Evolutionary conservation across 2,113 vertebrate genomes (phyloP).

Genomic region (Pteruthius melanotis): DNA sequence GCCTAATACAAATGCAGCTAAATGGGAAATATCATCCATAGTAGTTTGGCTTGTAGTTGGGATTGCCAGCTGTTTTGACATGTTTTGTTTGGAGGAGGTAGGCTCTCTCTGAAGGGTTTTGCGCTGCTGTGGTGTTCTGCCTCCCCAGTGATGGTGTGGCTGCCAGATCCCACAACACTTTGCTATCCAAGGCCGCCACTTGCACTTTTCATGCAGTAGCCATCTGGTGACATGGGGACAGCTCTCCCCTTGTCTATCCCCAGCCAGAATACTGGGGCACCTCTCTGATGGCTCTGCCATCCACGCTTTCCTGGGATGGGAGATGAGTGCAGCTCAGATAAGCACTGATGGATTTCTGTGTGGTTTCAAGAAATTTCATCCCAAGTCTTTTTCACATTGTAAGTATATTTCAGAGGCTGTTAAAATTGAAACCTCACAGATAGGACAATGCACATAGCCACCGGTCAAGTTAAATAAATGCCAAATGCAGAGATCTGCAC

Average conservation of each 20-base stretch:
- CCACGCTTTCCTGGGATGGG: neutral
- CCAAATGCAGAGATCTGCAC: neutral
- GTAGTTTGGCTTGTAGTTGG: neutral
- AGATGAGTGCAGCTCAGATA: neutral
- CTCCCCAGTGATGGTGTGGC: neutral
- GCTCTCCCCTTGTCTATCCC: neutral
- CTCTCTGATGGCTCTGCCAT: neutral
- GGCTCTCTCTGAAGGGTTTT: neutral
- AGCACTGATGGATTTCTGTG: rapidly evolving
- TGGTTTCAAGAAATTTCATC: neutral
- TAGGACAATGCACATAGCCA: neutral
- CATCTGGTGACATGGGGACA: neutral
- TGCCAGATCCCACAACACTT: neutral
- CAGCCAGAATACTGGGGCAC: neutral
- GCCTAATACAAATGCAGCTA: neutral
- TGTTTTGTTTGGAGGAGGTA: neutral
- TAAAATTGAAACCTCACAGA: neutral
- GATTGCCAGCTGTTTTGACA: neutral
- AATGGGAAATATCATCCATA: neutral
- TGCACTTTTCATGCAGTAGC: neutral
- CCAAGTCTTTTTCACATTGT: neutral
- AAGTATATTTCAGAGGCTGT: neutral
- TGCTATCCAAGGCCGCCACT: neutral
- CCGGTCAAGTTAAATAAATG: neutral
- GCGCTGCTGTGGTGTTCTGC: rapidly evolving